Conservation (phyloP, 1,140 invertebrate species). For the Drosophila mauritiana region DNA sequence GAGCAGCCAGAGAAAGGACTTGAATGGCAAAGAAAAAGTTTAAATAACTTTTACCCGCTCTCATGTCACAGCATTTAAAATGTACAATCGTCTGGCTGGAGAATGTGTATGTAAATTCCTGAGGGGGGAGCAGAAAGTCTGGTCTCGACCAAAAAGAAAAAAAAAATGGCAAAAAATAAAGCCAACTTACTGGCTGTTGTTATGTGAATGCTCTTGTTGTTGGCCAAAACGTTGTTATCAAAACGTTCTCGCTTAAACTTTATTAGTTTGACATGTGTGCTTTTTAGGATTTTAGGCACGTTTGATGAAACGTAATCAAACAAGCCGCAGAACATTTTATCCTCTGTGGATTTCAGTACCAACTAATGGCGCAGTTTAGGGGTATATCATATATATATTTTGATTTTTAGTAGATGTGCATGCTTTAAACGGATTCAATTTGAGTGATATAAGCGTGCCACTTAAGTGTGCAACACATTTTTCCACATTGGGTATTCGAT, state of each 20-base stretch:
- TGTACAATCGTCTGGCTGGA: slow-evolving; percentile 39
- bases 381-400: not conserved
- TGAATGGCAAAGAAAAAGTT: slow-evolving; percentile 43
- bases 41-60: slow-evolving; percentile 56
- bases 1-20: slow-evolving; percentile 41
- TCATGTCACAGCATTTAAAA: slow-evolving; percentile 60
- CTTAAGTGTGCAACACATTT: too few relatives aligned
- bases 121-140: slow-evolving; percentile 7
- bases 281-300: slow-evolving; percentile 66
- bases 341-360: not conserved
- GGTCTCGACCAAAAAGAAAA: slow-evolving; percentile 1
- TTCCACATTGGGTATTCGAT: not conserved
- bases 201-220: slow-evolving; percentile 23
- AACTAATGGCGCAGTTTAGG: not conserved
- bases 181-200: slow-evolving; percentile 23
- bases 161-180: not conserved
- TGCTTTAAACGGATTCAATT: not conserved
- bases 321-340: slow-evolving; percentile 53
- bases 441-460: not conserved
- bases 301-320: slow-evolving; percentile 71
- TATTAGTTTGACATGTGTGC: slow-evolving; percentile 72
- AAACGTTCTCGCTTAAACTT: slow-evolving; percentile 65
- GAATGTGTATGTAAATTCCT: slow-evolving; percentile 41
- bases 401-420: too few relatives aligned
- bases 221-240: slow-evolving; percentile 31